Conservation (phyloP, 2,797 vertebrate genomes). For the Anisognathus igniventris region DNA sequence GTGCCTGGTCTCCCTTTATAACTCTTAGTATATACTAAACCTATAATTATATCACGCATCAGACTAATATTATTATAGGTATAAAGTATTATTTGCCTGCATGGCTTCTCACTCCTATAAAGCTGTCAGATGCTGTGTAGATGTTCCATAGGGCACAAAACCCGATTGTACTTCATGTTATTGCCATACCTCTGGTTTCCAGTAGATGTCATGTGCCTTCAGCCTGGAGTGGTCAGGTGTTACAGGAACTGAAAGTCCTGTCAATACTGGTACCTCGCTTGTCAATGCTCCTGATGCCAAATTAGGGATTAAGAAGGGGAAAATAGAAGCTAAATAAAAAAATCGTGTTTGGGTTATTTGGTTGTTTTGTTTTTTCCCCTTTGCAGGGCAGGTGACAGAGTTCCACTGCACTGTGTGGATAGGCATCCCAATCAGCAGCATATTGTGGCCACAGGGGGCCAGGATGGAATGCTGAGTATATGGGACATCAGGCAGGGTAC, state of each 20-base stretch:
- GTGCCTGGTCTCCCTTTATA: not conserved
- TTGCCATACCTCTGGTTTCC: not conserved
- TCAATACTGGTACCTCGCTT: accelerated
- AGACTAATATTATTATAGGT: not conserved
- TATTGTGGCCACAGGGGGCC: conserved; percentile 92
- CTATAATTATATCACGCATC: not conserved
- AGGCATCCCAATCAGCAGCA: conserved; percentile 96
- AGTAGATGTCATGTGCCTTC: not conserved
- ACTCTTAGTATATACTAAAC: not conserved
- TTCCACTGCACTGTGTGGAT: conserved; percentile 92
- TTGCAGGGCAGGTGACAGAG: conserved; percentile 85
- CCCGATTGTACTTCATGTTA: not conserved
- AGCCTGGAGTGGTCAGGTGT: not conserved
- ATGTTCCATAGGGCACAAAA: not conserved
- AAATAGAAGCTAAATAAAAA: not conserved
- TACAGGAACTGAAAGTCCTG: not conserved
- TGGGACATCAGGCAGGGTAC: conserved; percentile 94
- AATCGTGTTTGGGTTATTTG: not conserved
- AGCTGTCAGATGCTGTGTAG: not conserved
- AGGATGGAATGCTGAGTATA: conserved; percentile 95
- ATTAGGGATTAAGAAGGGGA: not conserved
- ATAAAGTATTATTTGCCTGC: not conserved
- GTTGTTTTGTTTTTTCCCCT: not conserved
- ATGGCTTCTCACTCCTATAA: not conserved
- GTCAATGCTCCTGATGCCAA: accelerated